Percentiles rank a stretch among this genome's conserved stretches.
These are phyloP conservation scores for Cephus pulcher DNA, from an alignment of 2,888 invertebrate genomes.

Conservation along the genomic window DNA sequence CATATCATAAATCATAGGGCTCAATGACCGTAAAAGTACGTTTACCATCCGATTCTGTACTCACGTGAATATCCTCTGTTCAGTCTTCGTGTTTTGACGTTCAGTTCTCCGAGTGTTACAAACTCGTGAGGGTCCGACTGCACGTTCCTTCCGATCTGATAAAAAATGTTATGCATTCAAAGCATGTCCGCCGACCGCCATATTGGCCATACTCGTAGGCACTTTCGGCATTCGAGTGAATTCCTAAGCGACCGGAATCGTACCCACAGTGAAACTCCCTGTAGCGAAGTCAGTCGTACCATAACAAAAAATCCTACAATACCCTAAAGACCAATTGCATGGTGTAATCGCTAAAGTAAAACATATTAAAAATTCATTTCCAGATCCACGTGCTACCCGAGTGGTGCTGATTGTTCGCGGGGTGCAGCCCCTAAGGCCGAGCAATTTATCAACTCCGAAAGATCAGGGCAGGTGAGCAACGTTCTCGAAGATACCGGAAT, in stretches of 20 bases:
- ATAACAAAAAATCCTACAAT: background rate
- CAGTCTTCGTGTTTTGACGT: background rate
- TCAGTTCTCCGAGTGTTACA: background rate
- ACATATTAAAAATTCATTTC: background rate
- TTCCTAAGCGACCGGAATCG: background rate
- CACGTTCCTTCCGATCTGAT: constrained; percentile 43
- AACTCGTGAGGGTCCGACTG: constrained; percentile 7
- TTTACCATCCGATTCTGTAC: background rate
- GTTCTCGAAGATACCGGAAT: constrained; percentile 22
- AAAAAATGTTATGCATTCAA: constrained; percentile 47
- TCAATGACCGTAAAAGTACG: background rate
- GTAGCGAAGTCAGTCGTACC: background rate
- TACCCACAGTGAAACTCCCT: background rate
- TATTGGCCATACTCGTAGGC: constrained; percentile 22
- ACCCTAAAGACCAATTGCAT: background rate
- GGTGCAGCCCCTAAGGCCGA: constrained; percentile 38
- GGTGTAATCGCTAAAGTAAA: background rate
- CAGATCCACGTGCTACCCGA: background rate
- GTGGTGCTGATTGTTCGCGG: constrained; percentile 25
- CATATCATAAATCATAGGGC: background rate
- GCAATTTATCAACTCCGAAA: constrained; percentile 54
- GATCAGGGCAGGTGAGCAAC: constrained; percentile 51
- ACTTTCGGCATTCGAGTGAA: constrained; percentile 7
- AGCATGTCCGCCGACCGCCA: constrained; percentile 34
- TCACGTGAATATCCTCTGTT: background rate